These are phyloP conservation scores for Rhabditoides inermis DNA, from an alignment of 2,888 invertebrate genomes.

Conservation along the genomic window DNA sequence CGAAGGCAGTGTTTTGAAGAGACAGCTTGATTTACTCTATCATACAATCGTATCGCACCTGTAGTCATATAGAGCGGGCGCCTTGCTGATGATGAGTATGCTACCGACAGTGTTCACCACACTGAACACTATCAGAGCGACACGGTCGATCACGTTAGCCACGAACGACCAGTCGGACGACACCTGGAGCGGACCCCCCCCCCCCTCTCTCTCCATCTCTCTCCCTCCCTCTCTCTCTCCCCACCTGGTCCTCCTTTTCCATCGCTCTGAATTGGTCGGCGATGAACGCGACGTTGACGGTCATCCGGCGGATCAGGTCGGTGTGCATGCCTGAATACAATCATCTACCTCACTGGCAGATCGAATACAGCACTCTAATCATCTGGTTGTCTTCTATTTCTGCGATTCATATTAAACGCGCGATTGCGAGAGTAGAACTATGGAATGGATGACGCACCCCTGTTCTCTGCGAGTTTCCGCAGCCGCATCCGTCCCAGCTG, in stretches of 20 bases:
- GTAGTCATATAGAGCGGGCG: slow-evolving; percentile 39
- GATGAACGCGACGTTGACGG: slow-evolving; percentile 51
- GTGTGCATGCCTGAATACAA: slow-evolving; percentile 52
- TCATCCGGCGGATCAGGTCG: slow-evolving; percentile 50
- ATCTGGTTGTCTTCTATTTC: no score
- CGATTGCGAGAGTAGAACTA: no score
- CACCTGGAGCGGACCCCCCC: slow-evolving; percentile 23
- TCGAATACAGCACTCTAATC: no score
- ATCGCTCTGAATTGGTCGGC: slow-evolving; percentile 46
- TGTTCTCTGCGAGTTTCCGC: no score
- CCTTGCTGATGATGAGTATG: slow-evolving; percentile 36
- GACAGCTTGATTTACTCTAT: no score
- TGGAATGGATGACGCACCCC: no score
- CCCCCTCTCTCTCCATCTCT: no score
- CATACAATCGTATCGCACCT: no score
- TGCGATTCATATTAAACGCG: no score
- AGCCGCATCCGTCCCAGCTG: no score
- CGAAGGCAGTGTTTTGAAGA: no score
- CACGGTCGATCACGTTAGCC: slow-evolving; percentile 49
- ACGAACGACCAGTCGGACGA: slow-evolving; percentile 51
- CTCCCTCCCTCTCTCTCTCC: neutral
- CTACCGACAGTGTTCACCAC: slow-evolving; percentile 40
- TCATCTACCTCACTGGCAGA: no score
- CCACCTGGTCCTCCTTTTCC: slow-evolving; percentile 46
- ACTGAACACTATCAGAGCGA: slow-evolving; percentile 46